Base-by-base conservation (phyloP, 2,888 invertebrate genomes). In the Orchesellides sinensis region DNA sequence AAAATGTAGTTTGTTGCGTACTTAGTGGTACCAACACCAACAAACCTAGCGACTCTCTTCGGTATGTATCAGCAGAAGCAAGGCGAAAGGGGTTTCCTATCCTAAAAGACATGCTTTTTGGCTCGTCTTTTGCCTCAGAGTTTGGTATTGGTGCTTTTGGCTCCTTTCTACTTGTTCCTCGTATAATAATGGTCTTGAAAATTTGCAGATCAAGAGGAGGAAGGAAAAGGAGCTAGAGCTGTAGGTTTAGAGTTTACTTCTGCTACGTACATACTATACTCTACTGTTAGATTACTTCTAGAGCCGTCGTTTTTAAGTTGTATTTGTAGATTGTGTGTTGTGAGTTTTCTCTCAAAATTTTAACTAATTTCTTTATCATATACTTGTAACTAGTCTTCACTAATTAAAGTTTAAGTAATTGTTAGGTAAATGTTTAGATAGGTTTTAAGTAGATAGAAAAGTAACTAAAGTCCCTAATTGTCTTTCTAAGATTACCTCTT, bases 301-400 rank as follows among this genome's bases (percentile, higher is more conserved):
- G 75, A 75, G 75, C 68, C 77, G 77, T 78, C 77, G 69, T 78
- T 78, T 73, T 78, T 78, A 78, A 78, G 77, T 78, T 78, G 77
- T 78, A 78, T 68, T 75, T 69, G 59, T 78, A 69, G 77, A 35
- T 78, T 78, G 77, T 78, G 69, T 78, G 77, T 78, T 78, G 77
- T 69, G 68, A 68, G 66, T 77, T 75, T 74, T 78, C 77, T 78
- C 77, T 68, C 69, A 45, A 78, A 68, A 78, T 78, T 78, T 78
- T 78, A 78, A 78, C 69, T 69, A 66, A n/a, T 75, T 54, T 68
- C 68, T 77, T 19, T 78, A 69, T 66, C 69, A 59, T 68, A 56
- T 78, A 45, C 61, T 78, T 78, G 68, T 73, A 73, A 68, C 77
- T 78, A 78, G 77, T 78, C 77, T 68, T 68, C 32, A 59, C 17